Evolutionary conservation across 2,888 invertebrate genomes (phyloP).

Genomic region (Ashinkailepas kermadecensis): DNA sequence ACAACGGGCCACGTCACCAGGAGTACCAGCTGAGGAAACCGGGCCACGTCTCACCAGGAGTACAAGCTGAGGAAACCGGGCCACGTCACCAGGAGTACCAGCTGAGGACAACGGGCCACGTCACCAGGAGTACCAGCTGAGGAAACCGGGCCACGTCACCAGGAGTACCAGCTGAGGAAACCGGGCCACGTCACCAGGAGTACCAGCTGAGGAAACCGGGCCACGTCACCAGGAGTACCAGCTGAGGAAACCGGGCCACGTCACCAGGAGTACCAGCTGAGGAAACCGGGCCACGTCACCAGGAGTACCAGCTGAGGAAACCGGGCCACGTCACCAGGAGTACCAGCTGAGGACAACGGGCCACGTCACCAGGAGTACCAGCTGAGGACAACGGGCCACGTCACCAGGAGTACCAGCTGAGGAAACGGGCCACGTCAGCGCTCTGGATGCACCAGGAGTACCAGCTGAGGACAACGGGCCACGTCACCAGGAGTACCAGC

Average conservation of each 20-base stretch:
- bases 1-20: slow-evolving; percentile 55
- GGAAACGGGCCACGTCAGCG: slow-evolving; percentile 29
- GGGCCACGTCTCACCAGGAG: slow-evolving; percentile 64
- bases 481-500: slow-evolving; percentile 90
- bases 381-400: slow-evolving; percentile 46
- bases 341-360: slow-evolving; percentile 65
- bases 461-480: slow-evolving; percentile 58
- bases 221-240: slow-evolving; percentile 86
- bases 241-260: slow-evolving; percentile 46
- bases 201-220: slow-evolving; percentile 65
- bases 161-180: slow-evolving; percentile 80
- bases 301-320: slow-evolving; percentile 80
- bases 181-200: slow-evolving; percentile 62
- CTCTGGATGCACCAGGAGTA: slow-evolving; percentile 92
- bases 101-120: slow-evolving; percentile 46
- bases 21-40: slow-evolving; percentile 75
- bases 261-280: slow-evolving; percentile 94
- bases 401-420: slow-evolving; percentile 94
- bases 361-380: slow-evolving; percentile 86
- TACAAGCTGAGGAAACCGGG: slow-evolving; percentile 65
- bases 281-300: slow-evolving; percentile 51
- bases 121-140: slow-evolving; percentile 94
- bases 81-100: slow-evolving; percentile 86
- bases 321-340: slow-evolving; percentile 62
- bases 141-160: slow-evolving; percentile 51